Base-by-base conservation (phyloP, 2,888 invertebrate genomes). In the Nematopogon swammerdamellus region DNA sequence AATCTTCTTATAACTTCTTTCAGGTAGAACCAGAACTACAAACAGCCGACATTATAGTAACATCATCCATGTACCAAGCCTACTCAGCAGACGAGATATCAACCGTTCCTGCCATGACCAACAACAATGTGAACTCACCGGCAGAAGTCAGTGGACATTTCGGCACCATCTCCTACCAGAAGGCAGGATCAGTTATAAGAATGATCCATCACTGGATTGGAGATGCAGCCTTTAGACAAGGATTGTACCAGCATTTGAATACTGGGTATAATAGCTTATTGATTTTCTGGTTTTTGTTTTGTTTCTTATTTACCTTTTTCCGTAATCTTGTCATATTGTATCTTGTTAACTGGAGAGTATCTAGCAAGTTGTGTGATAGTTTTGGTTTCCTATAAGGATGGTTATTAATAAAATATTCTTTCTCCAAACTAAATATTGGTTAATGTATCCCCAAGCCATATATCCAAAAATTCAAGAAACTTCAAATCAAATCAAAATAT, bases 151-250 rank as follows among this genome's bases (percentile, higher is more conserved):
- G 73, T 20, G 75, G 64, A 1, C 85, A 86, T 67, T 91, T 91
- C 57, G 85, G 86, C 50, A 73, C 71, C 1, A 83, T 90, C 45
- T 82, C 85, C 0, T 90, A 90, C 56, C 82, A 82, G 56, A 90
- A 91, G 67, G 87, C 84, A 1, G 83, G 76, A 3, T 64, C 76
- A 0, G 68, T 80, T 1, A 77, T 80, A 19, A 64, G 77, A 45
- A 80, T 80, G 79, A 69, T 80, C 45, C 76, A 77, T 52, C 70
- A 79, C 57, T 59, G 75, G n/a, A 55, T 80, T 14, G 72, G 72
- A 3, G 69, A 76, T 48, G 63, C 63, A 3, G 70, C 68, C 42
- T 65, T 68, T 48, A 61, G 59, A 56, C 53, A 56, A 47, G 70
- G 70, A 17, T 52, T 68, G n/a, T 55, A 65, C 45, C 51, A 54